These are phyloP conservation scores for Tuberolachnus salignus DNA, from an alignment of 2,888 invertebrate species.

Conservation along the genomic window DNA sequence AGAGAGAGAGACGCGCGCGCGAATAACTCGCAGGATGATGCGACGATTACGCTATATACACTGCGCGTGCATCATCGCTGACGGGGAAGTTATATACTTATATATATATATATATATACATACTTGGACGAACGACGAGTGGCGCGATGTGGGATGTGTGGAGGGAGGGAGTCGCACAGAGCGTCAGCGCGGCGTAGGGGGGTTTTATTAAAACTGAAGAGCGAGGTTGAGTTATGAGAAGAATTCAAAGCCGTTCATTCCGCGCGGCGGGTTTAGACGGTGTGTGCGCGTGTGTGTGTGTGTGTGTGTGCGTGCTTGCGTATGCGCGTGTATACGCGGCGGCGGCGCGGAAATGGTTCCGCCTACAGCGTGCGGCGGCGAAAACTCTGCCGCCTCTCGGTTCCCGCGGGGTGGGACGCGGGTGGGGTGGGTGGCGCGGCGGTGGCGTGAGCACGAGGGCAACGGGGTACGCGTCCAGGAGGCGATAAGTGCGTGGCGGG, in stretches of 20 bases:
- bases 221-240: constrained; percentile 44
- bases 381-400: not conserved
- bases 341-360: not conserved
- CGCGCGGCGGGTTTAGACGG: constrained; percentile 28
- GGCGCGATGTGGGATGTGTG: no score
- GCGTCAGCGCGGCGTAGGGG: not conserved
- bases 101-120: not conserved
- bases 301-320: not conserved
- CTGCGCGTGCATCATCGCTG: not conserved
- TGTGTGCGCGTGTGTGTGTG: not conserved
- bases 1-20: not conserved
- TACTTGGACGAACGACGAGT: not conserved
- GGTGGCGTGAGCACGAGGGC: not conserved
- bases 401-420: not conserved
- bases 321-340: no score
- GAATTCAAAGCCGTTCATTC: constrained; percentile 52
- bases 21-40: not conserved
- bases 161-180: not conserved
- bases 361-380: not conserved
- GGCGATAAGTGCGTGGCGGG: no score
- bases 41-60: not conserved
- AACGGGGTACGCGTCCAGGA: no score
- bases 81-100: not conserved
- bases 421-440: not conserved
- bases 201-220: constrained; percentile 53